These are phyloP conservation scores for Cynocephalus volans DNA, from an alignment of 2,113 vertebrate genomes.

Conservation along the genomic window DNA sequence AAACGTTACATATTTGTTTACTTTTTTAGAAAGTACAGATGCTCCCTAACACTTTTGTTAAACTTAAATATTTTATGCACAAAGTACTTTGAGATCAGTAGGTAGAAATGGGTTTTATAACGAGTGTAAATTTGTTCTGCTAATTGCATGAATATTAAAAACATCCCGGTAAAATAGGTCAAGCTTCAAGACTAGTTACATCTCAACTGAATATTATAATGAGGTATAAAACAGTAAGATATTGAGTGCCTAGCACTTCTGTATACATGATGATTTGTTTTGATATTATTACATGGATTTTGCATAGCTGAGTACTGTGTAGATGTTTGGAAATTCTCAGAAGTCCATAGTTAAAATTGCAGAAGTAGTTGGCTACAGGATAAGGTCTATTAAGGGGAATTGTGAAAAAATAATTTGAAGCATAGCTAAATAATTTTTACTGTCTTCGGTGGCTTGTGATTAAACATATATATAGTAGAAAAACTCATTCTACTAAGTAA, in stretches of 20 bases:
- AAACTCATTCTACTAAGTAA: background rate
- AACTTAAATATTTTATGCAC: slow-evolving; percentile 25
- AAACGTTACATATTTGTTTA: background rate
- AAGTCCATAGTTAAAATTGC: background rate
- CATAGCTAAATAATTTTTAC: background rate
- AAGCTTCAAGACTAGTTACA: background rate
- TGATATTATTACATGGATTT: background rate
- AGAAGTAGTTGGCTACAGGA: background rate
- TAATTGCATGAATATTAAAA: slow-evolving; percentile 37
- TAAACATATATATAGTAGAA: background rate
- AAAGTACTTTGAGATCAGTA: background rate
- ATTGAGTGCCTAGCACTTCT: background rate
- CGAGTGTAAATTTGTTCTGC: background rate
- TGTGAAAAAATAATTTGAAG: background rate
- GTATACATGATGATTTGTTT: background rate
- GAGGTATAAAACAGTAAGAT: background rate
- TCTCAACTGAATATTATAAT: background rate
- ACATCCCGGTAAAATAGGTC: background rate
- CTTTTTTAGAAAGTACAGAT: background rate
- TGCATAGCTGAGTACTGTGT: background rate
- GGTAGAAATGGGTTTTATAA: background rate
- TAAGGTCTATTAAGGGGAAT: background rate
- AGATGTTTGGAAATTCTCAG: background rate
- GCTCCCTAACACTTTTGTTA: background rate
- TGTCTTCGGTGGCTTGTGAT: background rate